These are phyloP conservation scores for Lysandra bellargus DNA, from an alignment of 2,888 invertebrate species.

Conservation along the genomic window DNA sequence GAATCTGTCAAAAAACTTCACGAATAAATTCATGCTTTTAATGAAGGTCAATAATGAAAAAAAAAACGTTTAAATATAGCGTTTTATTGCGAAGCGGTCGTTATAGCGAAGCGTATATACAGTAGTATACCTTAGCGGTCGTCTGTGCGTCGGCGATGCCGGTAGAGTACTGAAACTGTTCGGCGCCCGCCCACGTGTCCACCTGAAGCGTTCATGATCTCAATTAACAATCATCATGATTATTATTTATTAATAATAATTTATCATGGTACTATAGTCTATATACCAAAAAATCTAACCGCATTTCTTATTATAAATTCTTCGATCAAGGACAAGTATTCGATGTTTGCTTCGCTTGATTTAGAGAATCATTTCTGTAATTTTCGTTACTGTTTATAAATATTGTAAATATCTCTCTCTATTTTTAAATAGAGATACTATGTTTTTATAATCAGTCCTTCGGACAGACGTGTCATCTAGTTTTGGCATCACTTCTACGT, in stretches of 20 bases:
- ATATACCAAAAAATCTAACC: neutral
- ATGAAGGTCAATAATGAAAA: conserved; percentile 61
- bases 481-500: neutral
- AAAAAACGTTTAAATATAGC: conserved; percentile 46
- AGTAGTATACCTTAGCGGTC: conserved; percentile 73
- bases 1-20: neutral
- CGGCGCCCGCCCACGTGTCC: conserved; percentile 62
- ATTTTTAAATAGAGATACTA: neutral
- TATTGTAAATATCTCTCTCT: neutral
- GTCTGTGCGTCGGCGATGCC: conserved; percentile 77
- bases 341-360: neutral
- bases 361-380: neutral
- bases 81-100: conserved; percentile 59
- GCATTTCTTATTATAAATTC: no score
- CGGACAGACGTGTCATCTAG: neutral
- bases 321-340: no score
- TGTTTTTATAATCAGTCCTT: neutral
- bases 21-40: conserved; percentile 43
- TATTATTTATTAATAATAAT: conserved; percentile 34
- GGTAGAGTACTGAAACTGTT: conserved; percentile 68
- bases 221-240: conserved; percentile 26
- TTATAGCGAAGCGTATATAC: conserved; percentile 65
- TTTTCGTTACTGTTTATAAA: no score
- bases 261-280: neutral
- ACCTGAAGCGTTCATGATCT: conserved; percentile 68